Conservation (phyloP, 2,888 invertebrate genomes). For the Cephus pulcher region DNA sequence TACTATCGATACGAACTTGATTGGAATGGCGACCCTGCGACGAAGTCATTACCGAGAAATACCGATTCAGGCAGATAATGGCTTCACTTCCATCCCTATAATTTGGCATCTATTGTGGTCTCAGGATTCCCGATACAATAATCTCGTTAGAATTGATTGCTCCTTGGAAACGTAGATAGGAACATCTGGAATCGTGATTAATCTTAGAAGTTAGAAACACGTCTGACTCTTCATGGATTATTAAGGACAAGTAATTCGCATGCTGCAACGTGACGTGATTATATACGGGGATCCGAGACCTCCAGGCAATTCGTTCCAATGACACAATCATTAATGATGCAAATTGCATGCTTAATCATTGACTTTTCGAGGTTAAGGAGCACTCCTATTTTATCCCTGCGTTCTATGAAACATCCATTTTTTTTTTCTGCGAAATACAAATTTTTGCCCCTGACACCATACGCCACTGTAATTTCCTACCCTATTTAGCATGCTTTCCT, state of each 20-base stretch:
- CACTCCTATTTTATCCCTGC: not conserved
- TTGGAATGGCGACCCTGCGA: not conserved
- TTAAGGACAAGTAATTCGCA: not conserved
- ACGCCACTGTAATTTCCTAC: not conserved
- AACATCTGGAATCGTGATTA: not conserved
- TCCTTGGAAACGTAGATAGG: not conserved
- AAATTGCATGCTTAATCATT: not conserved
- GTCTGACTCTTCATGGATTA: not conserved
- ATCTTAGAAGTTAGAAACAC: not conserved
- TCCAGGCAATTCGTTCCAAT: not conserved
- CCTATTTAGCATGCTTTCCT: not conserved
- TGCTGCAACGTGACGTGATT: not conserved
- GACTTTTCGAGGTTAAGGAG: not conserved
- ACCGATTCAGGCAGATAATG: not conserved
- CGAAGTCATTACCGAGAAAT: not conserved
- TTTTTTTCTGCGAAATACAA: not conserved
- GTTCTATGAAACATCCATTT: not conserved
- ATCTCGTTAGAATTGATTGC: not conserved
- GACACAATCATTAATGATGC: not conserved
- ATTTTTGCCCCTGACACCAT: not conserved
- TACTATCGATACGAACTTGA: not conserved
- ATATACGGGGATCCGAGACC: not conserved
- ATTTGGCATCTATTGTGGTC: not conserved
- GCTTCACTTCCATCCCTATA: not conserved
- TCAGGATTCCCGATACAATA: not conserved